Conservation (phyloP, 2,113 vertebrate genomes). For the Protobothrops flavoviridis region DNA sequence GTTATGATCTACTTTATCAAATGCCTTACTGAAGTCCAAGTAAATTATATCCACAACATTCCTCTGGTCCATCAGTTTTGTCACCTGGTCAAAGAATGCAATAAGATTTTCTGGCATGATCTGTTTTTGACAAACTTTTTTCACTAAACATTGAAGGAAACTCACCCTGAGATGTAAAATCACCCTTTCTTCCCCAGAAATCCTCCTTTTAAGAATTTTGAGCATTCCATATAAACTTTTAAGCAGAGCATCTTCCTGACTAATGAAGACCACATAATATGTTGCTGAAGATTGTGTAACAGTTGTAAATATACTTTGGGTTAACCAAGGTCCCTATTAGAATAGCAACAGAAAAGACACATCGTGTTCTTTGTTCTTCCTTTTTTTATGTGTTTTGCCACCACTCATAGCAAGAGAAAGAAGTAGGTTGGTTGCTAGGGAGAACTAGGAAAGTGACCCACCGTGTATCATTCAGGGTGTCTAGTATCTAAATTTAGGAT, state of each 20-base stretch:
- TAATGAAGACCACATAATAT: background rate
- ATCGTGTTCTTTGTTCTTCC: background rate
- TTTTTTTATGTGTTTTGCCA: background rate
- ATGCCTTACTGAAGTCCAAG: too few relatives aligned
- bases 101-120: too few relatives aligned
- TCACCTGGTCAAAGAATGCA: too few relatives aligned
- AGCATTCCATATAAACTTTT: background rate
- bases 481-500: slow-evolving; percentile 8
- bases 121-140: background rate
- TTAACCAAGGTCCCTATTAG: background rate
- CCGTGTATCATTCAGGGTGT: background rate
- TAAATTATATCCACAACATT: too few relatives aligned
- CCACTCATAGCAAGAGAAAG: background rate
- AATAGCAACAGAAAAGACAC: background rate
- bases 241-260: background rate
- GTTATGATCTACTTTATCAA: too few relatives aligned
- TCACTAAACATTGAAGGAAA: background rate
- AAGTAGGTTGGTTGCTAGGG: slow-evolving; percentile 4
- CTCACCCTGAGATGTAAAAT: background rate
- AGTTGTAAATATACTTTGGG: background rate
- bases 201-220: background rate
- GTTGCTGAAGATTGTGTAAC: background rate
- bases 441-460: slow-evolving; percentile 2
- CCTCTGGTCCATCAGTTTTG: too few relatives aligned
- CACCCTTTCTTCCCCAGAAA: background rate